Percentiles rank a stretch among this genome's conserved stretches.
Conservation (phyloP, 2,113 vertebrate genomes). For the Psettodes erumei region DNA sequence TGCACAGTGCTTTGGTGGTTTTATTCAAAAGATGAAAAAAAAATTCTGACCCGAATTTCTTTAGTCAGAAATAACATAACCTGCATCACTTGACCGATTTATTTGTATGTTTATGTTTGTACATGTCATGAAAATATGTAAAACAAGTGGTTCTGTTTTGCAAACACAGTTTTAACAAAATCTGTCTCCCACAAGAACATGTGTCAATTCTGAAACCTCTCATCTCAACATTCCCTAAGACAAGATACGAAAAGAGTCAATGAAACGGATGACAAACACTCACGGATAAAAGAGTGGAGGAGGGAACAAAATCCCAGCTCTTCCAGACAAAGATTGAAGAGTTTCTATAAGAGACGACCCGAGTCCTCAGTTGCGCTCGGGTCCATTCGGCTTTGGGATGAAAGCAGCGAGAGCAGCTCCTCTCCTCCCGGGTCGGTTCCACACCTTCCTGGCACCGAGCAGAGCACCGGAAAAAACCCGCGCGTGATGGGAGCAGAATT, state of each 20-base stretch:
- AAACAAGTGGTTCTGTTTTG: neutral
- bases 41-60: neutral
- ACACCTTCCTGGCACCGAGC: conserved; percentile 40
- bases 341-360: conserved; percentile 23
- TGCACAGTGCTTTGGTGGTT: neutral
- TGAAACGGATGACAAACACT: conserved; percentile 16
- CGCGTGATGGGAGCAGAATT: conserved; percentile 19
- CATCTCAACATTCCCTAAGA: neutral
- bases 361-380: conserved; percentile 26
- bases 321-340: conserved; percentile 2
- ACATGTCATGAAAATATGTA: too few species aligned
- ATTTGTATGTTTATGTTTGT: neutral
- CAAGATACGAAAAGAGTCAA: neutral
- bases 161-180: neutral
- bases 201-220: neutral
- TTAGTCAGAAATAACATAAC: neutral
- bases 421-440: conserved; percentile 29
- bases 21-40: neutral
- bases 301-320: conserved; percentile 39
- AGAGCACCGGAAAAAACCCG: conserved; percentile 23
- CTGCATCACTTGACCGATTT: neutral
- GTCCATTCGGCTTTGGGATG: conserved; percentile 56
- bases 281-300: conserved; percentile 52
- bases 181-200: neutral
- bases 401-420: conserved; percentile 35